These are phyloP conservation scores for Psittacula derbiana DNA, from an alignment of 2,797 vertebrate genomes.

Conservation along the genomic window DNA sequence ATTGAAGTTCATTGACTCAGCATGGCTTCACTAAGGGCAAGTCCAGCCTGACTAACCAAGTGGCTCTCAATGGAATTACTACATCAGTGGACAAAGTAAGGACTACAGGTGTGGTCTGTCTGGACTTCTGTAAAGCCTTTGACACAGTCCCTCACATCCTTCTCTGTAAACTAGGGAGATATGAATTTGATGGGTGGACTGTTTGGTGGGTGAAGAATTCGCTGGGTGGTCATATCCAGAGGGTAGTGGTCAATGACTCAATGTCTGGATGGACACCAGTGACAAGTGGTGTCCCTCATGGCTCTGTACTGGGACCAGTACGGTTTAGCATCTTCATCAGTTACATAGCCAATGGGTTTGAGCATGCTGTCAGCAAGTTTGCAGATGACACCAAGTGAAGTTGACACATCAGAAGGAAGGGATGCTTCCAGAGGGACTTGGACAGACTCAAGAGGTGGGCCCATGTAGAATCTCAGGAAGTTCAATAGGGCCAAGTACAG, in stretches of 20 bases:
- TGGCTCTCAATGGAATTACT: not conserved
- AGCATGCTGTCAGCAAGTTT: not conserved
- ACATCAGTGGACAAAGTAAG: not conserved
- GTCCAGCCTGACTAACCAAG: not conserved
- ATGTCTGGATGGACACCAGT: not conserved
- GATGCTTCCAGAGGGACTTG: not conserved
- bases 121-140: not conserved
- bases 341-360: not conserved
- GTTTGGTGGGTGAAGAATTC: not conserved
- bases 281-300: not conserved
- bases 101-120: not conserved
- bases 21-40: not conserved
- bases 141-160: not conserved
- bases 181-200: not conserved
- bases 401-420: not conserved
- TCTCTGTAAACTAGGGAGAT: not conserved
- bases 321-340: not conserved
- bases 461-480: not conserved
- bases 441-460: not conserved
- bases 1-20: not conserved
- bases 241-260: not conserved
- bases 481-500: not conserved
- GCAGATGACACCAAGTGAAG: not conserved
- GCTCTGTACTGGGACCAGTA: not conserved
- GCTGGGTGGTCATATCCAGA: not conserved